Conservation (phyloP, 2,888 invertebrate genomes). For the Athalia circularis region DNA sequence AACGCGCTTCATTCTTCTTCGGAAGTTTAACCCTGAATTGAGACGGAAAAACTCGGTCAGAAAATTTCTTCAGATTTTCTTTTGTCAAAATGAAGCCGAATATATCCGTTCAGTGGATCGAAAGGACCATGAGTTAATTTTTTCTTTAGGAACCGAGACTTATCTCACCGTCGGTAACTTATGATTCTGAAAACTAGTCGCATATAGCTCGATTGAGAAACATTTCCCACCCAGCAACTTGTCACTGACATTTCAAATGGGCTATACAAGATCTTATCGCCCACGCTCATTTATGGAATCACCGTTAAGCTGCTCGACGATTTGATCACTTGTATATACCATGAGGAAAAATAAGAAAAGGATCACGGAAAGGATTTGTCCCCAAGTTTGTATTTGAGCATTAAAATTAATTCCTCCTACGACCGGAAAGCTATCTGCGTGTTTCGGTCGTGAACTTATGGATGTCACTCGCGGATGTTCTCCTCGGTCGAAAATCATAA, state of each 20-base stretch:
- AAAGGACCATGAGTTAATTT: too few relatives aligned
- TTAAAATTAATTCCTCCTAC: too few relatives aligned
- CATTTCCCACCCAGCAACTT: not conserved
- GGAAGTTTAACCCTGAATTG: not conserved
- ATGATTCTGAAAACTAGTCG: too few relatives aligned
- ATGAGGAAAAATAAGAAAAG: too few relatives aligned
- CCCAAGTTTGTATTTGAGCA: too few relatives aligned
- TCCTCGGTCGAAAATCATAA: not conserved
- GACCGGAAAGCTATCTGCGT: too few relatives aligned
- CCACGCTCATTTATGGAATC: not conserved
- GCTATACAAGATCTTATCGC: not conserved
- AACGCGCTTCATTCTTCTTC: not conserved
- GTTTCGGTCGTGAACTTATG: too few relatives aligned
- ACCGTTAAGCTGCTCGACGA: not conserved
- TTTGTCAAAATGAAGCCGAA: not conserved
- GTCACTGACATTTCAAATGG: not conserved
- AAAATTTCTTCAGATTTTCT: not conserved
- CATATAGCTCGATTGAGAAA: not conserved
- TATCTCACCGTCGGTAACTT: too few relatives aligned
- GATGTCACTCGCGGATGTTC: not conserved
- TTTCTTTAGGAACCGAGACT: too few relatives aligned
- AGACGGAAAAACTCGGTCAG: not conserved
- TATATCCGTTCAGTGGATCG: not conserved
- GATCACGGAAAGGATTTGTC: too few relatives aligned
- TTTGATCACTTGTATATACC: too few relatives aligned